Base-by-base conservation (phyloP, 2,113 vertebrate genomes). In the Chaenocephalus aceratus region DNA sequence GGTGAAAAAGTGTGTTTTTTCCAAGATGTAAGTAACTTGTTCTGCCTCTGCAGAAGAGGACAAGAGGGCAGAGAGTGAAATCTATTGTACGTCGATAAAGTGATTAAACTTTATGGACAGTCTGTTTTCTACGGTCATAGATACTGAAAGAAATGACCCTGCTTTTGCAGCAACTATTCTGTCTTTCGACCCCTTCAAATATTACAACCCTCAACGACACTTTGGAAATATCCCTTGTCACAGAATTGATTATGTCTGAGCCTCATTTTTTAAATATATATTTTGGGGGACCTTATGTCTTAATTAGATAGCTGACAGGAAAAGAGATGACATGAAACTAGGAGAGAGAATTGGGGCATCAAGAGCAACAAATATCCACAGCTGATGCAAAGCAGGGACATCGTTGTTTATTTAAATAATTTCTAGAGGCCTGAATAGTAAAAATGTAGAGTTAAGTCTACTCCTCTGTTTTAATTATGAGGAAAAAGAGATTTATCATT, bases 61-160 rank as follows among this genome's bases (percentile, higher is more conserved):
- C 4, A 23, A 58, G 52, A 66, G 26, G 49, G 45, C 11, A 59
- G 15, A 48, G 23, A 3, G 4, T 11, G n/a, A 68, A 64, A 41
- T 52, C 0, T 13, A 49, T 3, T 46, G 23, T 10, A 10, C 36
- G 58, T 21, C 6, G 10, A 34, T 48, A 70, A 44, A 26, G 30
- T 65, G 30, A 81, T 69, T 62, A 45, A 58, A 71, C 10, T 72
- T 83, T 51, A 70, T 82, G 52, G 52, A 59, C 64, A 30, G 34
- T 14, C 8, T 44, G 49, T 16, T 45, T 46, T 10, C 63, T 54
- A 74, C 21, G 3, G 69, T 78, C 60, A 26, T 21, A 15, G 7
- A 52, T 14, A 18, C 79, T 53, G 0, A 58, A 21, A 49, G 10
- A 44, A 59, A 36, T 61, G 16, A 53, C 5, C 51, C 0, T 6